Base-by-base conservation (phyloP, 2,888 invertebrate species). In the Theodoxus fluviatilis region DNA sequence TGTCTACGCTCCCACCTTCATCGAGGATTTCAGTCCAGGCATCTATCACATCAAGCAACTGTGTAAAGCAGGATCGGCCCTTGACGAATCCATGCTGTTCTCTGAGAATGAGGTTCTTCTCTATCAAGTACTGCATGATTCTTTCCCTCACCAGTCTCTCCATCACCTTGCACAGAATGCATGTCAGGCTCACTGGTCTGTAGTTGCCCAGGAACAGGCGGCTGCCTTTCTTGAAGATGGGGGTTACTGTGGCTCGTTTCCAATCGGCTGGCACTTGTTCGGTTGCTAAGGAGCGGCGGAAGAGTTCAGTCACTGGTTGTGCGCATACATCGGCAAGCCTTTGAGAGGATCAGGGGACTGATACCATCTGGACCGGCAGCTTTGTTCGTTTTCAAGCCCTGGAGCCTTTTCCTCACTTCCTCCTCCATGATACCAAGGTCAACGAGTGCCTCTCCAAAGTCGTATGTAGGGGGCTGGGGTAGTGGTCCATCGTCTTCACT, bases 381-480 rank as follows among this genome's bases (percentile, higher is more conserved):
- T 25, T 49, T 49, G 49, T 49, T 25, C n/a, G n/a, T 49, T n/a
- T 22, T 15, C n/a, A 49, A 25, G 49, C 25, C 25, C 25, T n/a
- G n/a, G n/a, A 49, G 49, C 4, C 25, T n/a, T 49, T 49, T 49
- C 25, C 25, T 3, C n/a, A 49, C 49, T 49, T 49, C 15, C 25
- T 61, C 61, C 35, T 61, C 35, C 35, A 9, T 9, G 61, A 61
- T 28, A 12, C 35, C 61, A 61, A 61, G 22, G n/a, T 61, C 61
- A 9, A n/a, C 61, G 12, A 61, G 35, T n/a, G 35, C 61, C 22
- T 61, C 33, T 9, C 35, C 61, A 35, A 35, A 61, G n/a, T 31
- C 35, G 35, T 33, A 61, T 31, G 61, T 15, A 35, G 61, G 61
- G 9, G 35, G 33, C 9, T 61, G n/a, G n/a, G 61, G 61, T 9